A percentile compares a stretch with the other conserved stretches of the same genome.
phyloP scores from a whole-genome alignment of 2,888 invertebrate species.

The Coleophora deauratella region DNA sequence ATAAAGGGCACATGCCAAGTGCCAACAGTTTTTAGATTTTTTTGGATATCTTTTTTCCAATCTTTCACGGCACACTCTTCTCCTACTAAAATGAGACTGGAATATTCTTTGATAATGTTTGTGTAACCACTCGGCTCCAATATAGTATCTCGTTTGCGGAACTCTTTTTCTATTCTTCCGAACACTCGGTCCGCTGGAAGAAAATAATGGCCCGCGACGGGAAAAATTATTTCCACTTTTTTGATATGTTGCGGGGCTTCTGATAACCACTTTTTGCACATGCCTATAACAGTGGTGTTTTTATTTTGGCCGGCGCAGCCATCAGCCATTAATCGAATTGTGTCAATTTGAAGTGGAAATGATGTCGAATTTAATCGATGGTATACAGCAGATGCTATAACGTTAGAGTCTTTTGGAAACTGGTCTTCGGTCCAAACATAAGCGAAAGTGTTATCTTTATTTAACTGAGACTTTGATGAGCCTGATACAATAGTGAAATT shows the following conservation, averaged over 20 bases:
- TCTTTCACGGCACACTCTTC: background rate
- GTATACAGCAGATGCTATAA: background rate
- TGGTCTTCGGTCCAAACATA: background rate
- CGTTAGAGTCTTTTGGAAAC: background rate
- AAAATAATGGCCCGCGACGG: constrained; percentile 1
- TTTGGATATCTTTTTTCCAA: background rate
- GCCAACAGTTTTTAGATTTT: background rate
- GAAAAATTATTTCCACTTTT: constrained; percentile 1
- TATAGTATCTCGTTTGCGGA: background rate
- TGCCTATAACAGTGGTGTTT: background rate
- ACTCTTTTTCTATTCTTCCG: constrained; percentile 1
- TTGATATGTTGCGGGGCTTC: background rate
- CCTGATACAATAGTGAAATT: background rate
- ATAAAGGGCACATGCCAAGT: background rate
- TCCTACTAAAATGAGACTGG: background rate
- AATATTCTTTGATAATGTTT: constrained; percentile 2
- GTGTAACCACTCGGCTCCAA: constrained; percentile 1
- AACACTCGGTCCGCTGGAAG: constrained; percentile 2
- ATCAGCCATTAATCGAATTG: background rate
- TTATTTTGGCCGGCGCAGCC: background rate
- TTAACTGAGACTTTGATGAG: background rate
- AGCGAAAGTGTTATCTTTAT: background rate
- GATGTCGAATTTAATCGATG: background rate
- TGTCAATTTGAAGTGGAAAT: background rate
- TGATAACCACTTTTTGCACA: background rate